Evolutionary conservation across 2,888 invertebrate genomes (phyloP), one percentile per base, ranked within the genome.

Genomic region (Sesia bembeciformis): DNA sequence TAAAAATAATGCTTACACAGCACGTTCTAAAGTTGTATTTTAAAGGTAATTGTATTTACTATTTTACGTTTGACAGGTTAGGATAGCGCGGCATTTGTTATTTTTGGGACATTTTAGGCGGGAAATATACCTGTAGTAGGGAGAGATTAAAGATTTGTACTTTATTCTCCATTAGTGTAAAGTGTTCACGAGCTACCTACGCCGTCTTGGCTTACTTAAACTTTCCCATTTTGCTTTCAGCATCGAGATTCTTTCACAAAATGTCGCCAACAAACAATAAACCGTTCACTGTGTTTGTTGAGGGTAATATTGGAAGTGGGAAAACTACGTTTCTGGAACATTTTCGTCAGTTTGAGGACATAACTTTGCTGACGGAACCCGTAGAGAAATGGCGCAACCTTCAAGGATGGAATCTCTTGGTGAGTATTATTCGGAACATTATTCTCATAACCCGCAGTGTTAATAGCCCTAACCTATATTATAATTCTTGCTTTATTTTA

Each of bases 291-390:
- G 94, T 97, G 39, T 91, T 95, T 49, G 94, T 97, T 41, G 97
- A 97, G 75, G 97, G 97, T 40, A 97, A 97, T 77, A 96, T 97
- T 68, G 97, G 97, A 40, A 94, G 96, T 73, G 97, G 97, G 0
- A 97, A 97, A 87, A 96, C 97, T 2, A 96, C 96, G 4, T 96
- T 96, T 76, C 78, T 97, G 8, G 93, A 95, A 70, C 93, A 95
- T 84, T 96, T 96, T 74, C 90, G 93, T 54, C 92, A 93, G 67
- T 93, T 93, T 70, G 91, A 93, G 52, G 93, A 95, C 65, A 92
- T 95, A 40, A 92, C 92, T 40, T 73, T 92, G 52, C 66, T 92
- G 52, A 91, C 92, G 2, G 97, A 97, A 76, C 97, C 97, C 0
- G 94, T 97, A 0, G 93, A 96, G 62, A 92, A 93, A 76, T 97